Conservation (phyloP, 2,888 invertebrate species). For the Chironomus riparius region DNA sequence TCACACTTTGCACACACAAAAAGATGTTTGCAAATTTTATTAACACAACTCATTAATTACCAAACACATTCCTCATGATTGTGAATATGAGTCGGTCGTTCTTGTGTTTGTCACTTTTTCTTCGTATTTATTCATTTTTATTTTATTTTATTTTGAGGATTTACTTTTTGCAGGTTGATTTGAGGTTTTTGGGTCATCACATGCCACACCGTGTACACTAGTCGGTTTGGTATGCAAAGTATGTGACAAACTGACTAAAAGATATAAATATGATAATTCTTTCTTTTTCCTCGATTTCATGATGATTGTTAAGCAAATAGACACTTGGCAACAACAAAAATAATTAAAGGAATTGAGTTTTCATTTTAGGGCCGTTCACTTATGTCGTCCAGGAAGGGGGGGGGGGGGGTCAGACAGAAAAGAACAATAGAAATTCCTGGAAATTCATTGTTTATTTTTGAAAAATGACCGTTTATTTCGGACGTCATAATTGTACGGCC, state of each 20-base stretch:
- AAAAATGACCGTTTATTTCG: no score
- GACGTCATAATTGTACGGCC: no score
- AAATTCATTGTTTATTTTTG: no score
- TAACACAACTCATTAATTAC: conserved; percentile 9
- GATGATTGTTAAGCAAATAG: no score
- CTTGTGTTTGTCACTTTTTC: background rate
- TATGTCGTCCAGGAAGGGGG: no score
- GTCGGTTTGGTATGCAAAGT: background rate
- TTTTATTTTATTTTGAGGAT: background rate
- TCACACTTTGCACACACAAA: background rate
- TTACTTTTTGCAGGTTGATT: background rate
- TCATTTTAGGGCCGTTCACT: no score
- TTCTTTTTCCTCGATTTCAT: no score
- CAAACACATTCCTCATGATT: background rate
- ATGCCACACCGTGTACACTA: background rate
- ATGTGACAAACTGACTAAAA: background rate
- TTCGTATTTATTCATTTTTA: background rate
- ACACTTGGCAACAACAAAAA: no score
- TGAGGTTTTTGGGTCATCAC: conserved; percentile 3
- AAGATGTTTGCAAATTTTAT: conserved; percentile 10
- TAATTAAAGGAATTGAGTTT: no score
- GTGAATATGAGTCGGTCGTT: background rate
- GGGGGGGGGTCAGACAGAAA: no score
- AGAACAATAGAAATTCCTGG: no score
- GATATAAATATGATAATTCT: no score